Base-by-base conservation (phyloP, 2,113 vertebrate genomes). In the Charina bottae region DNA sequence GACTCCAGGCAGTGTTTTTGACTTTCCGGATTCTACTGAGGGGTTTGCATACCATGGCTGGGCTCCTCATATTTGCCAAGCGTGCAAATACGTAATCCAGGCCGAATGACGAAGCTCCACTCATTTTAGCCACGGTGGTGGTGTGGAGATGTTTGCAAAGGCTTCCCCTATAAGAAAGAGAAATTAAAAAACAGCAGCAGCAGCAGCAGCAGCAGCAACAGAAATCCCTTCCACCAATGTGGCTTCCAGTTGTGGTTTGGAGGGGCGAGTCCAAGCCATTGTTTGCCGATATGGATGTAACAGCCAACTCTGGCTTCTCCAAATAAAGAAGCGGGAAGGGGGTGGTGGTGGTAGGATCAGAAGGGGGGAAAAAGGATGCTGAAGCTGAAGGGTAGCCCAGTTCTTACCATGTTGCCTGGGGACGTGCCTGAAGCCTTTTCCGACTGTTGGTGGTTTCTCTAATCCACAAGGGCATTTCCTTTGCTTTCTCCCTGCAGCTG, bases 401-500 rank as follows among this genome's bases (percentile, higher is more conserved):
- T 15, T 72, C 2, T 17, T 19, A 21, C 28, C 17, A 26, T 55
- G n/a, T 3, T 24, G 33, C 11, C 13, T 23, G 58, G 55, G 49
- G 55, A 56, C n/a, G 21, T 23, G 7, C 37, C 24, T 19, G 1
- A 28, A 49, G 21, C 58, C 56, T 94, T 90, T 94, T 90, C 2
- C 46, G 0, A 0, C n/a, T n/a, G 15, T 0, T 0, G 37, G 55
- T 26, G 83, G 8, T 0, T 7, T 17, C 28, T 17, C 5, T 53
- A 8, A 49, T 93, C 60, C 83, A 46, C 49, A 17, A 0, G 60
- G 26, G 9, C 0, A 54, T 0, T 86, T 90, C 94, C 89, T 6
- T 91, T 87, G 54, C 1, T 12, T 90, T 85, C 10, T 93, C 84
- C 85, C 91, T 0, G 13, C 42, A 99, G 99, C 99, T 24, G 99